phyloP scores from a whole-genome alignment of 2,113 vertebrate species.

The Thunnus thynnus region DNA sequence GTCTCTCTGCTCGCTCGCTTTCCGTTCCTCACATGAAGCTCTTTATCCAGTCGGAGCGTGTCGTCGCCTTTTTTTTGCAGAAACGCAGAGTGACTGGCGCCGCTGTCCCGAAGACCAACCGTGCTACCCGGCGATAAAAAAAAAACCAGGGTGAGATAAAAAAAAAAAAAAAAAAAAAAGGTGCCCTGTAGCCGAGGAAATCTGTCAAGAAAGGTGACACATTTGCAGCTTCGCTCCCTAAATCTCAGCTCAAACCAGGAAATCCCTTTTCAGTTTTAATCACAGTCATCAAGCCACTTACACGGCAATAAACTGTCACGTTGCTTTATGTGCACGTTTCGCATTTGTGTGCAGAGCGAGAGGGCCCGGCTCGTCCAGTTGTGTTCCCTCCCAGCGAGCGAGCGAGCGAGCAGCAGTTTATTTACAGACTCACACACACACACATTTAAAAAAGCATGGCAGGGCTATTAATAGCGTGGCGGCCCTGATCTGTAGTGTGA shows the following conservation, averaged over 20 bases:
- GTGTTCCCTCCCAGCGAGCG: conserved; percentile 25
- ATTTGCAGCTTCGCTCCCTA: background rate
- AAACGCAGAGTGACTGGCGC: conserved; percentile 26
- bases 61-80: conserved; percentile 12
- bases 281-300: conserved; percentile 41
- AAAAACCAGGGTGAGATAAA: conserved; percentile 28
- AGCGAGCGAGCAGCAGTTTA: conserved; percentile 57
- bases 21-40: conserved; percentile 16
- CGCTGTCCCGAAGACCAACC: background rate
- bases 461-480: conserved; percentile 83
- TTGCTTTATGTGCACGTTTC: conserved; percentile 25
- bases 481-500: conserved; percentile 72
- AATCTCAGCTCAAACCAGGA: conserved; percentile 45
- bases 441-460: conserved; percentile 70
- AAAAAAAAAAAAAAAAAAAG: background rate
- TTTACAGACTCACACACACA: conserved; percentile 66
- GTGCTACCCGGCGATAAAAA: conserved; percentile 5
- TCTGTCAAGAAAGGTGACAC: conserved; percentile 46
- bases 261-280: conserved; percentile 41
- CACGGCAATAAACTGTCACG: conserved; percentile 26
- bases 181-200: background rate
- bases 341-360: conserved; percentile 6
- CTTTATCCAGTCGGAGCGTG: conserved; percentile 27
- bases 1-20: background rate
- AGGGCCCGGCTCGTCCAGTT: conserved; percentile 16